phyloP scores from a whole-genome alignment of 2,888 invertebrate genomes.

The Pseudolycoriella hygida region DNA sequence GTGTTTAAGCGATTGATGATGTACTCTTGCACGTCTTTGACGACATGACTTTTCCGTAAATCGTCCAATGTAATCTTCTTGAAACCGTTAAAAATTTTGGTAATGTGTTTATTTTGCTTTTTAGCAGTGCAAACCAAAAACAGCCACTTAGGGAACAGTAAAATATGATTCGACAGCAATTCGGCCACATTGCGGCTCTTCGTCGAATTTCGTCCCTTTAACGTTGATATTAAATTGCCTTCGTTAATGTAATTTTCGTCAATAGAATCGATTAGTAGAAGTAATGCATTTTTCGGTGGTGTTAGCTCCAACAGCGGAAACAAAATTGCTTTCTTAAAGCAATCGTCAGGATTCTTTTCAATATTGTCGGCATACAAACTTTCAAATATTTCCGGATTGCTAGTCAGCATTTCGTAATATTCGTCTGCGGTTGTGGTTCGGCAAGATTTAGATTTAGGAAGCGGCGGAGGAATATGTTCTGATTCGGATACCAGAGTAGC shows the following conservation, averaged over 20 bases:
- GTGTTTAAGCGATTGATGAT: slow-evolving; percentile 78
- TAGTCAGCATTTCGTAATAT: slow-evolving; percentile 58
- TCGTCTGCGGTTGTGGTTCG: slow-evolving; percentile 53
- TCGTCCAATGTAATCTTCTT: slow-evolving; percentile 86
- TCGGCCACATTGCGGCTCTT: slow-evolving; percentile 57
- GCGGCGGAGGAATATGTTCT: slow-evolving; percentile 22
- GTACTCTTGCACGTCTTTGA: slow-evolving; percentile 89
- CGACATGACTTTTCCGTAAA: slow-evolving; percentile 71
- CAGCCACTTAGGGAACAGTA: slow-evolving; percentile 84
- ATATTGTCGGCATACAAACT: slow-evolving; percentile 64
- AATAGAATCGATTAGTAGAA: slow-evolving; percentile 80
- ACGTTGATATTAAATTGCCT: slow-evolving; percentile 33
- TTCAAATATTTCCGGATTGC: slow-evolving; percentile 65
- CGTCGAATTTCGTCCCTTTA: slow-evolving; percentile 24
- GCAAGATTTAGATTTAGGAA: slow-evolving; percentile 36
- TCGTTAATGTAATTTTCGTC: slow-evolving; percentile 57
- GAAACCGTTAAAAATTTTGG: slow-evolving; percentile 72
- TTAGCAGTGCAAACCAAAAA: slow-evolving; percentile 76
- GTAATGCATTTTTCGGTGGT: slow-evolving; percentile 68
- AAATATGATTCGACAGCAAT: slow-evolving; percentile 73
- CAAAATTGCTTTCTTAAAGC: slow-evolving; percentile 72
- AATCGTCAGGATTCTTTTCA: slow-evolving; percentile 79
- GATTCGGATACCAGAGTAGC: too few relatives aligned
- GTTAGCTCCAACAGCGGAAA: slow-evolving; percentile 75
- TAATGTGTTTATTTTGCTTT: slow-evolving; percentile 66